Evolutionary conservation across 2,113 vertebrate species (phyloP).

Genomic region (Oreochromis tanganicae): DNA sequence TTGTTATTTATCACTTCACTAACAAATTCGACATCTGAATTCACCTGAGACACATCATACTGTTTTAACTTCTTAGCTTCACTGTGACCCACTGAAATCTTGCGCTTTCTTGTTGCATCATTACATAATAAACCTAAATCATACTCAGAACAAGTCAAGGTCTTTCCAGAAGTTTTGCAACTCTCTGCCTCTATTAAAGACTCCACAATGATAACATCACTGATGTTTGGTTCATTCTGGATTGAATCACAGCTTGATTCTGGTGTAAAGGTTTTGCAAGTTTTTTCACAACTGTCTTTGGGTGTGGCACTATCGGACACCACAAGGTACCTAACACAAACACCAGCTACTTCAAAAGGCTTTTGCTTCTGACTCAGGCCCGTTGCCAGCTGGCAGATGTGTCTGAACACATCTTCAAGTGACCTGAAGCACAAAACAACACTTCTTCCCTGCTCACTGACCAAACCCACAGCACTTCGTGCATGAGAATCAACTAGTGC

Average conservation of each 20-base stretch:
- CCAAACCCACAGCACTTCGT: background rate
- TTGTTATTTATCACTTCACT: background rate
- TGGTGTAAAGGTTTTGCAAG: background rate
- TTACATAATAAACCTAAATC: accelerated
- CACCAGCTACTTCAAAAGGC: background rate
- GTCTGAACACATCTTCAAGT: background rate
- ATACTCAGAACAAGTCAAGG: accelerated
- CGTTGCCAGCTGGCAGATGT: background rate
- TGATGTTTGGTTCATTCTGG: background rate
- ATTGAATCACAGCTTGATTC: background rate
- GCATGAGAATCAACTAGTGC: background rate
- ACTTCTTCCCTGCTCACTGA: background rate
- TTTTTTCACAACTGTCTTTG: background rate
- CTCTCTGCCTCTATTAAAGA: background rate
- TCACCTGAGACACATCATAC: accelerated
- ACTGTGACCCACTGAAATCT: background rate
- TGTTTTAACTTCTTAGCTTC: background rate
- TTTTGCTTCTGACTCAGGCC: background rate
- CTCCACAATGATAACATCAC: accelerated
- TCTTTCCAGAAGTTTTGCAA: background rate
- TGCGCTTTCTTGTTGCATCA: background rate
- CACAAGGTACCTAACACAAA: background rate
- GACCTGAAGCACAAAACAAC: background rate
- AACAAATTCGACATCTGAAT: background rate
- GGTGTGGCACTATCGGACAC: accelerated